Evolutionary conservation across 2,888 invertebrate species (phyloP).

Genomic region (Aspidapion aeneum): DNA sequence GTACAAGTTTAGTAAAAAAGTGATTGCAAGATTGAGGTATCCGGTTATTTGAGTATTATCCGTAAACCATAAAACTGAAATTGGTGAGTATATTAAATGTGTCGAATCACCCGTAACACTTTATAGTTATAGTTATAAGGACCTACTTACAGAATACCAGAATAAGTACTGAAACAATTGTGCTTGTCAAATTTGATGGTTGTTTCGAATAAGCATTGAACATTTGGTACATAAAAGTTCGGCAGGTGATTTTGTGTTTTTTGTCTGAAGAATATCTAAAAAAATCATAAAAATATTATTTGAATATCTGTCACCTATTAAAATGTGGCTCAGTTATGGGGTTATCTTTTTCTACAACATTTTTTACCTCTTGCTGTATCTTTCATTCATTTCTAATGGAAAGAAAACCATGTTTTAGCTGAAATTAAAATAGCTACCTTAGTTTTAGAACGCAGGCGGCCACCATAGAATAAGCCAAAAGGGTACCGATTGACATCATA

Average conservation of each 20-base stretch:
- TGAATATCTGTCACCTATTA: not conserved
- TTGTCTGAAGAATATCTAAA: constrained; percentile 46
- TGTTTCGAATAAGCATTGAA: constrained; percentile 44
- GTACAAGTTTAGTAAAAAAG: too few relatives aligned
- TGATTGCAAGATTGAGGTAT: too few relatives aligned
- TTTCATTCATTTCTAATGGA: too few relatives aligned
- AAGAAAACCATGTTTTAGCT: too few relatives aligned
- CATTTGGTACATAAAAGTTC: constrained; percentile 45
- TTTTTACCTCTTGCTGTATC: too few relatives aligned
- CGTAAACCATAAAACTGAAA: too few relatives aligned
- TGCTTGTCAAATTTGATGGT: constrained; percentile 50
- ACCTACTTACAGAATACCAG: constrained; percentile 50
- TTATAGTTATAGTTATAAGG: constrained; percentile 3
- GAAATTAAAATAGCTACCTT: too few relatives aligned
- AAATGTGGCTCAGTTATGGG: not conserved
- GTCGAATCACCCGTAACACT: too few relatives aligned
- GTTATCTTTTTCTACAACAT: too few relatives aligned
- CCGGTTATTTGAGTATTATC: too few relatives aligned
- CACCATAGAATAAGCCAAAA: constrained; percentile 86
- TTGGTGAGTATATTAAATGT: too few relatives aligned
- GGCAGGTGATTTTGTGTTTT: constrained; percentile 28
- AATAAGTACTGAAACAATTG: constrained; percentile 50
- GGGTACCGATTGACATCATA: constrained; percentile 88
- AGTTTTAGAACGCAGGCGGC: constrained; percentile 81
- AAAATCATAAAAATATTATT: constrained; percentile 8